These are phyloP conservation scores for Cerceris rybyensis DNA, from an alignment of 2,888 invertebrate species.

Conservation along the genomic window DNA sequence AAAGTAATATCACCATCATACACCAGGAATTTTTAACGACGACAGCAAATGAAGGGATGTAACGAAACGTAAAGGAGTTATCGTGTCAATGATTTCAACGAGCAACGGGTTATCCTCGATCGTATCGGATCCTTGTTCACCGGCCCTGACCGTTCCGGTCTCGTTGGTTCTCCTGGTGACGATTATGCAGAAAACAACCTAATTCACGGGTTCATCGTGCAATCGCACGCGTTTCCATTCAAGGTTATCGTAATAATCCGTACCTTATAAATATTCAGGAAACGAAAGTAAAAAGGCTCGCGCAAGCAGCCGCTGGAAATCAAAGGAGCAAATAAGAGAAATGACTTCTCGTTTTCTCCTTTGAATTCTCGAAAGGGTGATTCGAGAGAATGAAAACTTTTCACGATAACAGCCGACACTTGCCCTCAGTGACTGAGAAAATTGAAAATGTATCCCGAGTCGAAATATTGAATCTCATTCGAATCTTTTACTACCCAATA, in stretches of 20 bases:
- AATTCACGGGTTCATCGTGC: conserved; percentile 53
- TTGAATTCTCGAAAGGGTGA: neutral
- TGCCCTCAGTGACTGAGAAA: no score
- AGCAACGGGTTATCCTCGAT: conserved; percentile 61
- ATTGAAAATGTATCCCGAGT: neutral
- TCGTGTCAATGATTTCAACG: conserved; percentile 41
- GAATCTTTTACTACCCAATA: no score
- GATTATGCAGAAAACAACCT: conserved; percentile 59
- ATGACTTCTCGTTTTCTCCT: neutral
- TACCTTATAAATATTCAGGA: conserved; percentile 24
- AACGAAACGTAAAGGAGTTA: conserved; percentile 23
- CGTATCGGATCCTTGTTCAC: conserved; percentile 66
- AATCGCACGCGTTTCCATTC: conserved; percentile 27
- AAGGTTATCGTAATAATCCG: conserved; percentile 27
- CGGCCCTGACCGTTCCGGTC: conserved; percentile 74
- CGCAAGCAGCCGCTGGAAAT: neutral
- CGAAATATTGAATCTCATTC: no score
- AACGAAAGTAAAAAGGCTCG: neutral
- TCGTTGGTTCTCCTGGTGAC: conserved; percentile 59
- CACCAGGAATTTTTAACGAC: no score
- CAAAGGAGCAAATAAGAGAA: neutral
- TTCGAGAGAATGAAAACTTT: no score
- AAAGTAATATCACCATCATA: no score
- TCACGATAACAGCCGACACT: no score
- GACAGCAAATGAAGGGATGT: neutral